Evolutionary conservation across 2,888 invertebrate genomes (phyloP).

Genomic region (Trissoscelio sp.): DNA sequence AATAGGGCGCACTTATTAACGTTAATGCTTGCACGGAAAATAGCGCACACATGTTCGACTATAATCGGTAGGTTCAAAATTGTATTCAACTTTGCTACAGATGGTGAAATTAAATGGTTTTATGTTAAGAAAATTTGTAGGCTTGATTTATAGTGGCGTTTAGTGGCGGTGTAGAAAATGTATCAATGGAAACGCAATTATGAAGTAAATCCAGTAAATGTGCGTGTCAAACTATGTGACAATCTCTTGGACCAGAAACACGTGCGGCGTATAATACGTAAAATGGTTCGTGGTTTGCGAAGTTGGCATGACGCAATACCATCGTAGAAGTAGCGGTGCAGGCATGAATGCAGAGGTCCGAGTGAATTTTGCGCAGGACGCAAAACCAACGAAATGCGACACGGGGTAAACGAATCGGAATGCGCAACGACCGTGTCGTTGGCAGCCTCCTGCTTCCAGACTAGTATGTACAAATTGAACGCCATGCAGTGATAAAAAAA

Average conservation of each 20-base stretch:
- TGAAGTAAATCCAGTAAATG: conserved; percentile 23
- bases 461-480: conserved; percentile 77
- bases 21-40: background rate
- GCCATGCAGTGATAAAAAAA: conserved; percentile 74
- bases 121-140: background rate
- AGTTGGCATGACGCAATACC: conserved; percentile 49
- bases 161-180: background rate
- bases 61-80: background rate
- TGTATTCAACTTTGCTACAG: background rate
- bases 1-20: conserved; percentile 3
- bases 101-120: background rate
- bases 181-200: conserved; percentile 21
- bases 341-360: conserved; percentile 71
- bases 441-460: conserved; percentile 77
- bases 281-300: conserved; percentile 47
- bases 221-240: conserved; percentile 43
- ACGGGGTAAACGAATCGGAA: conserved; percentile 72
- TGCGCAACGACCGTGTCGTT: conserved; percentile 76
- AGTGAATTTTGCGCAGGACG: conserved; percentile 75
- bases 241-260: conserved; percentile 38
- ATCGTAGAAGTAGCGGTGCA: conserved; percentile 49
- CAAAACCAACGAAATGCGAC: conserved; percentile 75
- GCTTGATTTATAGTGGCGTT: background rate
- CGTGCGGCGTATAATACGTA: conserved; percentile 29
- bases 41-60: background rate